Evolutionary conservation across 2,888 invertebrate genomes (phyloP).

Genomic region (Quadroppia sp.): DNA sequence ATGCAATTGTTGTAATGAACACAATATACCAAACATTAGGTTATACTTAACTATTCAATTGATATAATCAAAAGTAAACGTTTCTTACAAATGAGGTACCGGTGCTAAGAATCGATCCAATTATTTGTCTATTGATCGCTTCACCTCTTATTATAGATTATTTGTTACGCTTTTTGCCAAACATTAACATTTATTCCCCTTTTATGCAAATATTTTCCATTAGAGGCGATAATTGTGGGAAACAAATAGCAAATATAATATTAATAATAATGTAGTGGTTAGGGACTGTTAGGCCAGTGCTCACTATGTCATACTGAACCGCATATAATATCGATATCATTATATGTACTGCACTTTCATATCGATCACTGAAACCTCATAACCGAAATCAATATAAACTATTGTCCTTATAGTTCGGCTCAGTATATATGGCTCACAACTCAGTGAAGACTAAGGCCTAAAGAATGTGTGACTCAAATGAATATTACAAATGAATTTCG

Average conservation of each 20-base stretch:
- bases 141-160: conserved; percentile 24
- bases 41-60: conserved; percentile 20
- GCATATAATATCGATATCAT: neutral
- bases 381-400: conserved; percentile 7
- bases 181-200: neutral
- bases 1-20: conserved; percentile 19
- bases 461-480: too few relatives aligned
- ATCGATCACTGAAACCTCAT: conserved; percentile 10
- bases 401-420: neutral
- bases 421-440: neutral
- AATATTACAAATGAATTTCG: too few relatives aligned
- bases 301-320: neutral
- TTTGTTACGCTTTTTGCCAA: conserved; percentile 17
- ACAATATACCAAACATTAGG: conserved; percentile 21
- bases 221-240: neutral
- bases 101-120: conserved; percentile 11
- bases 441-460: too few relatives aligned
- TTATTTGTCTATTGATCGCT: conserved; percentile 33
- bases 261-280: conserved; percentile 11
- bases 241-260: neutral
- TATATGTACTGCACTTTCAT: conserved; percentile 9
- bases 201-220: neutral
- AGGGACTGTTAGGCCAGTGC: neutral
- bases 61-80: conserved; percentile 34
- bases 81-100: neutral